Conservation (phyloP, 2,888 invertebrate genomes). For the Epirrhoe alternata region DNA sequence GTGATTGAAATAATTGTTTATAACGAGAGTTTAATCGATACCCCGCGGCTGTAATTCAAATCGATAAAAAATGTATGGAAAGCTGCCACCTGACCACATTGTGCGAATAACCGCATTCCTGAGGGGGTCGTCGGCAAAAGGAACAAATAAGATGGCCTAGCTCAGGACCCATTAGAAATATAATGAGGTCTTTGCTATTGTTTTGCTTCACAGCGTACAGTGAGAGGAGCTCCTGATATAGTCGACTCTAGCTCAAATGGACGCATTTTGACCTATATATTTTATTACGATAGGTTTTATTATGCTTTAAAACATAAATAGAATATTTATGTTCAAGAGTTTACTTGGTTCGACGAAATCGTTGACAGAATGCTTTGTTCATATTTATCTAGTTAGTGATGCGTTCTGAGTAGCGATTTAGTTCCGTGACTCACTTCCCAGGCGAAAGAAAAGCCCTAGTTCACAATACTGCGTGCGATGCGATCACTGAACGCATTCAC, state of each 20-base stretch:
- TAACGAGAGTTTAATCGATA: constrained; percentile 61
- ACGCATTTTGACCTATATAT: neutral
- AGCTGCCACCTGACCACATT: constrained; percentile 59
- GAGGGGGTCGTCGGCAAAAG: constrained; percentile 52
- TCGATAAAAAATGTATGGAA: constrained; percentile 69
- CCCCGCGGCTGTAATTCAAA: constrained; percentile 55
- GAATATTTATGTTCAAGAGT: neutral
- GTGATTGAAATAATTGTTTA: constrained; percentile 56
- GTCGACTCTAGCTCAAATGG: neutral
- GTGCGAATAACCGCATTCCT: constrained; percentile 70
- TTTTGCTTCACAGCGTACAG: neutral
- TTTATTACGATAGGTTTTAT: neutral
- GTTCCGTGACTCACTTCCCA: constrained; percentile 68
- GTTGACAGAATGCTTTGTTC: constrained; percentile 23
- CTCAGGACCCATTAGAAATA: constrained; percentile 17
- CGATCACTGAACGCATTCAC: constrained; percentile 37
- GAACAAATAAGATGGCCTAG: constrained; percentile 43
- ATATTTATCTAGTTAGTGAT: constrained; percentile 36
- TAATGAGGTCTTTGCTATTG: neutral
- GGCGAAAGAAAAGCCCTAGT: constrained; percentile 73
- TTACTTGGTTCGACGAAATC: neutral
- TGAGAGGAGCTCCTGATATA: neutral
- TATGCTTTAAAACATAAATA: neutral
- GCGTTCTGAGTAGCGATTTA: constrained; percentile 47
- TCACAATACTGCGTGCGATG: constrained; percentile 64